Conservation (phyloP, 2,888 invertebrate genomes). For the Cephus nigrinus region DNA sequence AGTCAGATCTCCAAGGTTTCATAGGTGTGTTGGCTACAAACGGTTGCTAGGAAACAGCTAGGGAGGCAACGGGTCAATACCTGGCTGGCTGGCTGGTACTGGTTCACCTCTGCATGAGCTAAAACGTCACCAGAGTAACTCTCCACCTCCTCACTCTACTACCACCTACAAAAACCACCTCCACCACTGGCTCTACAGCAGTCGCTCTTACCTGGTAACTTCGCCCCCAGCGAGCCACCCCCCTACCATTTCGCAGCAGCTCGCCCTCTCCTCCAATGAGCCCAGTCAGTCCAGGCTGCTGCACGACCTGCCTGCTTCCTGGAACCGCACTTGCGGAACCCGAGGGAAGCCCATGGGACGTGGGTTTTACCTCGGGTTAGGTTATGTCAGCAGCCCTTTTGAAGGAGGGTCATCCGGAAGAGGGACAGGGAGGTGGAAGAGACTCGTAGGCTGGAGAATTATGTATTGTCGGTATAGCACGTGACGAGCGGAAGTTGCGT, state of each 20-base stretch:
- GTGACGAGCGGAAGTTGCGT: conserved; percentile 16
- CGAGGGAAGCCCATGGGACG: conserved; percentile 16
- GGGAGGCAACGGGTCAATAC: conserved; percentile 66
- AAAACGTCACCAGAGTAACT: conserved; percentile 48
- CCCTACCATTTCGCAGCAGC: conserved; percentile 41
- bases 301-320: conserved; percentile 39
- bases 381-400: neutral
- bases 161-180: conserved; percentile 36
- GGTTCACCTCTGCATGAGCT: conserved; percentile 41
- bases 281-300: conserved; percentile 24
- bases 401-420: neutral
- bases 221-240: conserved; percentile 20
- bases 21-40: conserved; percentile 64
- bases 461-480: conserved; percentile 19
- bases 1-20: conserved; percentile 66
- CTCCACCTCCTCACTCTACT: conserved; percentile 35
- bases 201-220: conserved; percentile 25
- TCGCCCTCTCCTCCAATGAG: conserved; percentile 53
- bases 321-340: conserved; percentile 46
- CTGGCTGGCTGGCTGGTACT: conserved; percentile 57
- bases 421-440: neutral
- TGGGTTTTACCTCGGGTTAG: neutral
- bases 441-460: conserved; percentile 1
- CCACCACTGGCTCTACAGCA: conserved; percentile 16
- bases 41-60: conserved; percentile 61